Evolutionary conservation across 2,797 vertebrate species (phyloP).

Genomic region (Pelobates cultripes): DNA sequence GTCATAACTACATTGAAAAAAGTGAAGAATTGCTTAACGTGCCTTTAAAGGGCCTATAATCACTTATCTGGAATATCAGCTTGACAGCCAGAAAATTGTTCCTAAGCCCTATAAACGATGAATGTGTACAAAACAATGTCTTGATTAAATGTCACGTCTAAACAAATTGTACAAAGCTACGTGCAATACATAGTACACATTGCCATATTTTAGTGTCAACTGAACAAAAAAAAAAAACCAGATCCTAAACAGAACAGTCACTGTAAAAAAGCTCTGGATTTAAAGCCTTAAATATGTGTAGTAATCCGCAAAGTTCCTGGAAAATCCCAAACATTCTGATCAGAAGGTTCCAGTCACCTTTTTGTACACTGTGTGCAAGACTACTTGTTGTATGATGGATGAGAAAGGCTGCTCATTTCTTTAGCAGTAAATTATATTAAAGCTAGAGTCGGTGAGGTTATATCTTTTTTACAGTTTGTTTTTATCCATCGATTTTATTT

Average conservation of each 20-base stretch:
- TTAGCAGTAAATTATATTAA: neutral
- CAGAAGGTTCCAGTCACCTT: neutral
- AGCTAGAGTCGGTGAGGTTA: neutral
- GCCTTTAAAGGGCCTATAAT: no score
- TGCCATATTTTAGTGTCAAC: no score
- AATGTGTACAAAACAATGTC: neutral
- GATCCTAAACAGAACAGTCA: neutral
- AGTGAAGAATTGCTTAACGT: no score
- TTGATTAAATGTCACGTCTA: neutral
- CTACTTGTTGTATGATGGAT: neutral
- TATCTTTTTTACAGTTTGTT: neutral
- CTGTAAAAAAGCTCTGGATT: neutral
- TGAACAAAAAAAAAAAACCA: neutral
- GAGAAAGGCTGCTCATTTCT: neutral
- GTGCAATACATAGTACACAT: no score
- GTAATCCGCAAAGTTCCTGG: neutral
- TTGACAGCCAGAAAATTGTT: neutral
- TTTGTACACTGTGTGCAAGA: neutral
- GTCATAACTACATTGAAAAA: no score
- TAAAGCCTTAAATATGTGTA: neutral
- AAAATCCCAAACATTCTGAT: neutral
- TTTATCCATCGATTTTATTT: neutral
- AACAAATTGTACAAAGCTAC: neutral
- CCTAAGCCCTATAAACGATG: neutral
- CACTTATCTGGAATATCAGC: no score